Evolutionary conservation across 2,888 invertebrate species (phyloP).

Genomic region (Congeria kusceri): DNA sequence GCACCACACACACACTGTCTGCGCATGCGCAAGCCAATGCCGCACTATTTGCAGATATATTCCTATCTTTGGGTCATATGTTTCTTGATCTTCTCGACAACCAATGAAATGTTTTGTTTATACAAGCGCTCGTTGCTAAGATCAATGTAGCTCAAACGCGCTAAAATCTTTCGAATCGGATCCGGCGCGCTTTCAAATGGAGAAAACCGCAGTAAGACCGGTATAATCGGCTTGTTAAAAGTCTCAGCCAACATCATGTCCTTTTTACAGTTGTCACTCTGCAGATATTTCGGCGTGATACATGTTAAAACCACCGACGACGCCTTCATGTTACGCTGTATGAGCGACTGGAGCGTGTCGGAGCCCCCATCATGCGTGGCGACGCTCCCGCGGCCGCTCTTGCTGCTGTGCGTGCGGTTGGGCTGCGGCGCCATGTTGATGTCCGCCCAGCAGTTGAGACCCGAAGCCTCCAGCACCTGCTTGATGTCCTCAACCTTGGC

Average conservation of each 20-base stretch:
- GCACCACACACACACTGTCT: too few relatives aligned
- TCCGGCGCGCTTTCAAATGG: conserved; percentile 82
- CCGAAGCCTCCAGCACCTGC: conserved; percentile 75
- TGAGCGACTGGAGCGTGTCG: conserved; percentile 79
- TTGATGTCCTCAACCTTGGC: conserved; percentile 82
- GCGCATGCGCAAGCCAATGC: too few relatives aligned
- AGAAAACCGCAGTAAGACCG: conserved; percentile 81
- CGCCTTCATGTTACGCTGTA: conserved; percentile 82
- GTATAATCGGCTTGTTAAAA: conserved; percentile 82
- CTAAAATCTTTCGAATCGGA: conserved; percentile 79
- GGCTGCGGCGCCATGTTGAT: conserved; percentile 76
- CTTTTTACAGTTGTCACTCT: conserved; percentile 83
- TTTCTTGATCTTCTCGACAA: conserved; percentile 80
- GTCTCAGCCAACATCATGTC: conserved; percentile 83
- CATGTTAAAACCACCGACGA: conserved; percentile 80
- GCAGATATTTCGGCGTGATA: conserved; percentile 84
- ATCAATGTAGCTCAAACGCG: conserved; percentile 77
- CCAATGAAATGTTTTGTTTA: conserved; percentile 78
- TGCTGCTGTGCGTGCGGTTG: conserved; percentile 77
- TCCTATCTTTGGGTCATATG: conserved; percentile 49
- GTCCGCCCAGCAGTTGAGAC: conserved; percentile 82
- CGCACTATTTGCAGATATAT: too few relatives aligned
- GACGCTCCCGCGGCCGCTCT: conserved; percentile 74
- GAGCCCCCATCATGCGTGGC: conserved; percentile 64
- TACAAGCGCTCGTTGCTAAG: conserved; percentile 82